phyloP scores from a whole-genome alignment of 2,113 vertebrate genomes.

The Bubo scandiacus region DNA sequence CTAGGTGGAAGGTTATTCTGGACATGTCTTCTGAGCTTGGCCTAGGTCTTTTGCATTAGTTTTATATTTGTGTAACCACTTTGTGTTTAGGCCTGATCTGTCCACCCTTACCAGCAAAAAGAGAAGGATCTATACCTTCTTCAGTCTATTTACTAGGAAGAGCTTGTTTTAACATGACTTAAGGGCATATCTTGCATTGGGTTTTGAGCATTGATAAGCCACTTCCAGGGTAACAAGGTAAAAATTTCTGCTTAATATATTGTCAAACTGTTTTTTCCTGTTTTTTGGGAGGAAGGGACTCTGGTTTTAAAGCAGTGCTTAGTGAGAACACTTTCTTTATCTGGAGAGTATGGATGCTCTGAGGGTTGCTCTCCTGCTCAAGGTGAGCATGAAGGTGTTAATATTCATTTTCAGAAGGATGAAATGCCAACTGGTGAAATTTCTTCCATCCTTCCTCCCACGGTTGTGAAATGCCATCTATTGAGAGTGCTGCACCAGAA shows the following conservation, averaged over 20 bases:
- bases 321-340: not conserved
- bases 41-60: not conserved
- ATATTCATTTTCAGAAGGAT: not conserved
- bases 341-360: not conserved
- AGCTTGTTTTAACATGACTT: not conserved
- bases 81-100: not conserved
- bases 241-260: not conserved
- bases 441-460: not conserved
- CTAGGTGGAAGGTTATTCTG: not conserved
- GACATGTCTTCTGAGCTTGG: not conserved
- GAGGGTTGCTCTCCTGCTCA: not conserved
- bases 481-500: fast-evolving
- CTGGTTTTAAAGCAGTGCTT: not conserved
- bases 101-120: not conserved
- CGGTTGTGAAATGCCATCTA: not conserved
- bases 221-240: not conserved
- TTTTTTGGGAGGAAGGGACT: not conserved
- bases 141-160: not conserved
- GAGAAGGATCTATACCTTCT: not conserved
- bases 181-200: not conserved
- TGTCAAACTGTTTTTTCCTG: not conserved
- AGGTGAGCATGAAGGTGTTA: not conserved
- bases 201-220: not conserved
- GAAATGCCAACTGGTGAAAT: not conserved
- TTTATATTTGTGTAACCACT: not conserved